Percentiles rank a stretch among this genome's conserved stretches.
Conservation (phyloP, 53 echinoderm and acorn worm genomes). For the Arbacia lixula region DNA sequence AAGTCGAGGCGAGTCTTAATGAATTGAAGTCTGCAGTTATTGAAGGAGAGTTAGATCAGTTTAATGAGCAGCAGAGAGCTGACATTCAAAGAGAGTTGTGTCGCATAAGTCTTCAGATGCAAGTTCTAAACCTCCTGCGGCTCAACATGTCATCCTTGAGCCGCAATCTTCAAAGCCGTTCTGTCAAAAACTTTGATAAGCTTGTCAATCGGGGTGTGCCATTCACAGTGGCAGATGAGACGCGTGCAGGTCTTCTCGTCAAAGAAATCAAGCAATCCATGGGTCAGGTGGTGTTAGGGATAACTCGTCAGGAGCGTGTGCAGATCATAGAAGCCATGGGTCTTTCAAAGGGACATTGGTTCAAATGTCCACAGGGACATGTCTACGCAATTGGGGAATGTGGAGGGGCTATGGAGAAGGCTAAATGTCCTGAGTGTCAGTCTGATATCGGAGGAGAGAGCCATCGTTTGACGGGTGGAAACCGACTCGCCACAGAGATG, state of each 20-base stretch:
- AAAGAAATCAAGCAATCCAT: background rate
- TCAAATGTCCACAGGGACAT: constrained; percentile 85
- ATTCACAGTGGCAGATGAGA: constrained; percentile 18
- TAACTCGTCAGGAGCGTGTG: constrained; percentile 64
- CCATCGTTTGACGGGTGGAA: constrained; percentile 65
- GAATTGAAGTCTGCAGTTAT: constrained; percentile 13
- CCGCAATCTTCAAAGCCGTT: background rate
- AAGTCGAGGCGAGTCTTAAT: background rate
- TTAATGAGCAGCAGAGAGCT: constrained; percentile 39
- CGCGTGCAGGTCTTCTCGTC: background rate
- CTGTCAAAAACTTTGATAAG: constrained; percentile 7
- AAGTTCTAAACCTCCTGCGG: background rate
- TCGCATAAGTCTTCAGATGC: background rate
- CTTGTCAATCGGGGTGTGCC: background rate
- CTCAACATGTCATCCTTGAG: constrained; percentile 14
- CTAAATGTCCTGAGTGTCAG: constrained; percentile 76
- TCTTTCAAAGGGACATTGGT: constrained; percentile 78
- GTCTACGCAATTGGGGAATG: constrained; percentile 90
- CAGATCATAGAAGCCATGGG: constrained; percentile 81
- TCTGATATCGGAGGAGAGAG: constrained; percentile 70
- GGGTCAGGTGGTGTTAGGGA: constrained; percentile 31
- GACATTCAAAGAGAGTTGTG: constrained; percentile 24
- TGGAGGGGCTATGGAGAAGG: constrained; percentile 75
- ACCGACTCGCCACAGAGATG: constrained; percentile 83
- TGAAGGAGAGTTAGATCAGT: constrained; percentile 17